These are phyloP conservation scores for Oreohelix idahoensis DNA, from an alignment of 1,140 invertebrate genomes.

Conservation along the genomic window DNA sequence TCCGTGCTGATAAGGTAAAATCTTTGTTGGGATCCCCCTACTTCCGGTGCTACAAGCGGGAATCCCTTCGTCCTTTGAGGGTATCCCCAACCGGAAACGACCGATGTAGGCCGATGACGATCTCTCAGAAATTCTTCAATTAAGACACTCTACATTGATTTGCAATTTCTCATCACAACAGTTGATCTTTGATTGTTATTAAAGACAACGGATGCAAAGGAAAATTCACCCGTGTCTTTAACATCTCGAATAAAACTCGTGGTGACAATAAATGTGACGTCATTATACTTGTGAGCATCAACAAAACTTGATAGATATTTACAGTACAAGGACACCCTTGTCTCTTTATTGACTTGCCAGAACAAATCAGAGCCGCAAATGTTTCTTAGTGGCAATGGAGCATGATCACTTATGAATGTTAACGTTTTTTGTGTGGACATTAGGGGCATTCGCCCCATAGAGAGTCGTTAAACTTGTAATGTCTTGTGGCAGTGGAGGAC, in stretches of 20 bases:
- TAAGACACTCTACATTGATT: background rate
- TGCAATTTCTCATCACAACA: constrained; percentile 12
- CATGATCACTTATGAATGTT: constrained; percentile 35
- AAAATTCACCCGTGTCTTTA: constrained; percentile 18
- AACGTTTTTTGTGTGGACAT: background rate
- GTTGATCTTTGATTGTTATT: constrained; percentile 2
- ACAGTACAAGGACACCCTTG: constrained; percentile 46
- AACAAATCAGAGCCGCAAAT: background rate
- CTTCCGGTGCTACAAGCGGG: constrained; percentile 44
- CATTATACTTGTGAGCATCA: constrained; percentile 48
- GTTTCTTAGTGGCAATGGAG: constrained; percentile 17
- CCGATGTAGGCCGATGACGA: constrained; percentile 43
- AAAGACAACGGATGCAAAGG: background rate
- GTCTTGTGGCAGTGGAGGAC: constrained; percentile 55
- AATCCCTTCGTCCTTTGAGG: constrained; percentile 48
- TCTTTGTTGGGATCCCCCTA: constrained; percentile 21
- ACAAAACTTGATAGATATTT: constrained; percentile 42
- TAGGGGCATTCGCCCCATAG: constrained; percentile 35
- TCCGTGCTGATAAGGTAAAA: background rate
- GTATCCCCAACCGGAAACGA: constrained; percentile 54
- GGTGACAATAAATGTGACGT: constrained; percentile 50
- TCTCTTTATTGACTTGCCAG: constrained; percentile 34
- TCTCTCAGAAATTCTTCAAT: background rate
- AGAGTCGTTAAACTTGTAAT: constrained; percentile 37
- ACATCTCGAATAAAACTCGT: constrained; percentile 51